phyloP scores from a whole-genome alignment of 2,888 invertebrate species.

The Ditula angustiorana region DNA sequence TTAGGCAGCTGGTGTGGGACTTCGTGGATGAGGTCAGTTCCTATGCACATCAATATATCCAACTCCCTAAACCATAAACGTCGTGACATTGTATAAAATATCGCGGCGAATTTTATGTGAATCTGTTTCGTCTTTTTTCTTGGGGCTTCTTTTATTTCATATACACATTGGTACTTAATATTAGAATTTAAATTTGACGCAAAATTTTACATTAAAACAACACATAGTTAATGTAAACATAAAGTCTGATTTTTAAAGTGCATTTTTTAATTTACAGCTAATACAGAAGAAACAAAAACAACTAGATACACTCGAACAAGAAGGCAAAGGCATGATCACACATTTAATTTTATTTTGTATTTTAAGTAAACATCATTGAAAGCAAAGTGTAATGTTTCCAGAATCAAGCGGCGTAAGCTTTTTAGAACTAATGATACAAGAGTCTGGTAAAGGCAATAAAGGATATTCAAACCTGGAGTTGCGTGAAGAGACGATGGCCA shows the following conservation, averaged over 20 bases:
- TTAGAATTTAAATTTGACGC: background rate
- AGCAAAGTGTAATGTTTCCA: slow-evolving; percentile 4
- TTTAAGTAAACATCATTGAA: background rate
- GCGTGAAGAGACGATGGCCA: slow-evolving; percentile 56
- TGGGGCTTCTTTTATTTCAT: no score
- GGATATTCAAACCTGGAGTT: slow-evolving; percentile 54
- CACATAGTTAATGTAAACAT: background rate
- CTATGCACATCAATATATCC: background rate
- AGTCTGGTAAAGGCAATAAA: slow-evolving; percentile 43
- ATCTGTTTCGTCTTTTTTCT: no score
- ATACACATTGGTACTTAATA: no score
- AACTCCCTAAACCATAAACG: no score
- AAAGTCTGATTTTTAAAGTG: background rate
- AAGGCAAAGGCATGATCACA: background rate
- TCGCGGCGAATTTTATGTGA: no score
- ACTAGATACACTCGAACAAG: background rate
- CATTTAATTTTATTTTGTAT: no score
- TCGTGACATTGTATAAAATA: no score
- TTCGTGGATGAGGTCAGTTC: slow-evolving; percentile 10
- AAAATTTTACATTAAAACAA: background rate
- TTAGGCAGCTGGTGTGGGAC: background rate
- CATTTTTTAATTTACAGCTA: background rate
- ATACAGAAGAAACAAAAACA: background rate
- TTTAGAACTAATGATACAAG: slow-evolving; percentile 56
- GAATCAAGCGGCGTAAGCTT: slow-evolving; percentile 48